Evolutionary conservation across 2,113 vertebrate species (phyloP).

Genomic region (human (Homo sapiens)): DNA sequence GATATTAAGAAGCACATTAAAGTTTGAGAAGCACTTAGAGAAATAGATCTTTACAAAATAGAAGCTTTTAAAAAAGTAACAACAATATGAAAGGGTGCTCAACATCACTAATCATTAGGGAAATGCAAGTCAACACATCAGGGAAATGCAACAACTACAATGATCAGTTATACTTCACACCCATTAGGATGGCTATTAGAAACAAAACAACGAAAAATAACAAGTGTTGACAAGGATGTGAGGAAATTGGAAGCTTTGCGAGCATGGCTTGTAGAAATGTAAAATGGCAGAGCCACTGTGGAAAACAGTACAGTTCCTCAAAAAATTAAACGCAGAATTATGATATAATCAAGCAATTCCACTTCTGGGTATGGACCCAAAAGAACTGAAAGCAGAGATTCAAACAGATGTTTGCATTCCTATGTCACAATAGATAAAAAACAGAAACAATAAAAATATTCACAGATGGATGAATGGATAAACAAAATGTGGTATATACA

Average conservation of each 20-base stretch:
- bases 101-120: background rate
- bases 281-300: background rate
- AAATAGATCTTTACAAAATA: background rate
- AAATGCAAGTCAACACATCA: background rate
- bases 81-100: background rate
- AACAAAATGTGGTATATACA: background rate
- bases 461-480: background rate
- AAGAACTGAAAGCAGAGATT: background rate
- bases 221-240: background rate
- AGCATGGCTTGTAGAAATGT: background rate
- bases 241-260: background rate
- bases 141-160: background rate
- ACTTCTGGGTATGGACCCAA: background rate
- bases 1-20: background rate
- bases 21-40: background rate
- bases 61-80: background rate
- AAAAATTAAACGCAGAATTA: background rate
- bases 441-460: background rate
- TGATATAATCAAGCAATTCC: background rate
- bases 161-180: background rate
- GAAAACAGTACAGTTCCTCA: background rate
- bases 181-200: background rate
- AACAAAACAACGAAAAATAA: background rate
- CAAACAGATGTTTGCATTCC: background rate
- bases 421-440: background rate